Conservation (phyloP, 2,113 vertebrate genomes). For the Hydrochoerus hydrochaeris region DNA sequence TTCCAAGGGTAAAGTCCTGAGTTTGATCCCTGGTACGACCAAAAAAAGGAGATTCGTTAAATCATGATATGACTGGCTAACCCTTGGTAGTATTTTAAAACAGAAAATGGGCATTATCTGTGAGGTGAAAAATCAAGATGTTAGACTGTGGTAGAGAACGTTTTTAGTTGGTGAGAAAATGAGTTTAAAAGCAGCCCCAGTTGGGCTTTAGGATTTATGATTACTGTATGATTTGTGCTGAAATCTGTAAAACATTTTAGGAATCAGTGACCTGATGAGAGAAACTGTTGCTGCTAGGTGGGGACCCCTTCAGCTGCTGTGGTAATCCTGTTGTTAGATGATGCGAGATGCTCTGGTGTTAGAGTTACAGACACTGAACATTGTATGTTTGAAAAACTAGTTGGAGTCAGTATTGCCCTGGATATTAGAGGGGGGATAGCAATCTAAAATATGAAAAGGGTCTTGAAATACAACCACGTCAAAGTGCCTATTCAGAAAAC, state of each 20-base stretch:
- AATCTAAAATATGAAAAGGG: neutral
- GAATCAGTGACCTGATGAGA: neutral
- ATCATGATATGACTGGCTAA: constrained; percentile 5
- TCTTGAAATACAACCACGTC: neutral
- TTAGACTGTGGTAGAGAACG: neutral
- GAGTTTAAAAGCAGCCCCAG: neutral
- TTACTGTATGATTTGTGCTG: neutral
- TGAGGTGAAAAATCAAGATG: neutral
- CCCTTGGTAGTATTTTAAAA: constrained; percentile 1
- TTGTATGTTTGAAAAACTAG: neutral
- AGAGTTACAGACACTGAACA: neutral
- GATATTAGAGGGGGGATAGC: neutral
- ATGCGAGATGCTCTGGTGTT: neutral
- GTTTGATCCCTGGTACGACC: too few relatives aligned
- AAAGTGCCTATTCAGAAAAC: neutral
- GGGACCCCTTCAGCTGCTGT: neutral
- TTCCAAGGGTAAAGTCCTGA: too few relatives aligned
- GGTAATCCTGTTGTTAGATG: neutral
- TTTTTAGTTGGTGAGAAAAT: constrained; percentile 21
- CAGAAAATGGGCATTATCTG: neutral
- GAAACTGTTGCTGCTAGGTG: neutral
- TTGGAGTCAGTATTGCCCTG: neutral
- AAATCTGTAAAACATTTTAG: constrained; percentile 29
- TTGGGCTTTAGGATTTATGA: too few relatives aligned
- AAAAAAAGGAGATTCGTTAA: constrained; percentile 38